A percentile compares a stretch with the other conserved stretches of the same genome.
Evolutionary conservation across 2,797 vertebrate genomes (phyloP).

Genomic region (Falco peregrinus): DNA sequence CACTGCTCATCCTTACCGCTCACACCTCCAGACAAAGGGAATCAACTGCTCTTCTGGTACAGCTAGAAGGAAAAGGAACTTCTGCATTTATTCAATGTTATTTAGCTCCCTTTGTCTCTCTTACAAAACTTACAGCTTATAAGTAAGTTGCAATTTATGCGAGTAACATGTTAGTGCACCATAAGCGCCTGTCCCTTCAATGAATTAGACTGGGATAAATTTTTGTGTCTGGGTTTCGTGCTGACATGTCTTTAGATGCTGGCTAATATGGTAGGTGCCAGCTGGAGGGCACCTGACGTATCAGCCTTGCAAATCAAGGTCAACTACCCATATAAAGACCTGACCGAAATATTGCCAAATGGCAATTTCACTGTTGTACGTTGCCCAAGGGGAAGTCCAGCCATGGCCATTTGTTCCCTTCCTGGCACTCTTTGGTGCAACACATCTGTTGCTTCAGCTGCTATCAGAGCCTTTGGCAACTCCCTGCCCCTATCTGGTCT

Average conservation of each 20-base stretch:
- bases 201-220: neutral
- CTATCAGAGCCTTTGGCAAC: constrained; percentile 53
- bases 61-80: constrained; percentile 13
- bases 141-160: constrained; percentile 56
- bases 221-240: neutral
- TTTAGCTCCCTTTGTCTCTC: constrained; percentile 12
- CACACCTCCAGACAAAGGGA: constrained; percentile 56
- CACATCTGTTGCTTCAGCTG: constrained; percentile 71
- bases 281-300: neutral
- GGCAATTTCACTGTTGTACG: neutral
- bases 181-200: neutral
- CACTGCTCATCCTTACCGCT: constrained; percentile 53
- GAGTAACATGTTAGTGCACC: neutral
- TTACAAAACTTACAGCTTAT: constrained; percentile 22
- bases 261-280: neutral
- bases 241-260: neutral
- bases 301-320: constrained; percentile 25
- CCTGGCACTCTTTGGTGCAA: constrained; percentile 57
- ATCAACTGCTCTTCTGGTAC: constrained; percentile 36
- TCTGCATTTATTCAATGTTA: constrained; percentile 22
- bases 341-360: neutral
- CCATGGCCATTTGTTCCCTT: constrained; percentile 7
- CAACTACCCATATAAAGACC: constrained; percentile 22
- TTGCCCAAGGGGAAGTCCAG: neutral
- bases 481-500: neutral